These are phyloP conservation scores for Ethmia dodecea DNA, from an alignment of 2,888 invertebrate species.

Conservation along the genomic window DNA sequence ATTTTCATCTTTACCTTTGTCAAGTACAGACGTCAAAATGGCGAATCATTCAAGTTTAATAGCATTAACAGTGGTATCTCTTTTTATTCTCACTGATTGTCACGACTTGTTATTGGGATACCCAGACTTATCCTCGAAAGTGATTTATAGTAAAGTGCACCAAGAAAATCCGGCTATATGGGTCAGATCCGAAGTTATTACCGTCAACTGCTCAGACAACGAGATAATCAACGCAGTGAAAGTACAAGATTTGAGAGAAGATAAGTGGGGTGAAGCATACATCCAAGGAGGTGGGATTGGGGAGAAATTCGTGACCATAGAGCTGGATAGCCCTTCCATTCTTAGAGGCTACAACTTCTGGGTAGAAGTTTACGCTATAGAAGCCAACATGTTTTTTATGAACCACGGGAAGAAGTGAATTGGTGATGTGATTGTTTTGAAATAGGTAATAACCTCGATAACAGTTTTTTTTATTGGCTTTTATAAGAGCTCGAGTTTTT, in stretches of 20 bases:
- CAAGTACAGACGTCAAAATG: slow-evolving; percentile 15
- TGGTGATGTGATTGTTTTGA: too few species aligned
- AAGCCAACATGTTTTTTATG: slow-evolving; percentile 34
- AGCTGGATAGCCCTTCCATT: slow-evolving; percentile 47
- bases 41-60: slow-evolving; percentile 9
- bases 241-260: slow-evolving; percentile 44
- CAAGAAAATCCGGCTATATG: slow-evolving; percentile 57
- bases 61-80: neutral
- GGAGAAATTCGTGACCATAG: slow-evolving; percentile 43
- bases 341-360: slow-evolving; percentile 57
- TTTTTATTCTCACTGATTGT: neutral
- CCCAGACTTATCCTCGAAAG: slow-evolving; percentile 42
- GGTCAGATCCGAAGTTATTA: slow-evolving; percentile 44
- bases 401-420: slow-evolving; percentile 37
- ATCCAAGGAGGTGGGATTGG: slow-evolving; percentile 55
- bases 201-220: slow-evolving; percentile 37
- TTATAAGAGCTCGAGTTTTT: too few species aligned
- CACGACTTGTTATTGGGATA: slow-evolving; percentile 40
- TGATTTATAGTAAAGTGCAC: slow-evolving; percentile 55
- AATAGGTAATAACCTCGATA: slow-evolving; percentile 14
- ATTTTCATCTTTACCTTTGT: slow-evolving; percentile 7
- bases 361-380: slow-evolving; percentile 52
- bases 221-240: slow-evolving; percentile 57
- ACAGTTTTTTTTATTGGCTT: slow-evolving; percentile 9
- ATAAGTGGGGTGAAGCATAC: slow-evolving; percentile 51